Evolutionary conservation across 2,113 vertebrate genomes (phyloP).

Genomic region (Nasalis larvatus): DNA sequence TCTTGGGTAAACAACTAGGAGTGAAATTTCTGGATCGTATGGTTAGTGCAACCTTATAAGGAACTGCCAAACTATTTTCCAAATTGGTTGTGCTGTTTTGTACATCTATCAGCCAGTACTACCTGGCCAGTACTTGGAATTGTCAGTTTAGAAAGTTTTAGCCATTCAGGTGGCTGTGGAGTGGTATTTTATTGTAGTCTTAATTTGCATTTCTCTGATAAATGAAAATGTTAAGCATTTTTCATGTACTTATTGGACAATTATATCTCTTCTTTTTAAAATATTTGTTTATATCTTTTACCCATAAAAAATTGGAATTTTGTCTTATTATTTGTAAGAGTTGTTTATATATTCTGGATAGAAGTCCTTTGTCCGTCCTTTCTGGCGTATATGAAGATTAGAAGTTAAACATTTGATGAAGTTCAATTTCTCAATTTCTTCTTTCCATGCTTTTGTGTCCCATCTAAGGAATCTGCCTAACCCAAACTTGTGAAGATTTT

Average conservation of each 20-base stretch:
- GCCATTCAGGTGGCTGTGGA: not conserved
- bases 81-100: not conserved
- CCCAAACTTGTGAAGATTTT: not conserved
- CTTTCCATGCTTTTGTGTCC: not conserved
- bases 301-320: not conserved
- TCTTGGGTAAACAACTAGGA: not conserved
- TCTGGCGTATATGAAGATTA: not conserved
- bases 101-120: not conserved
- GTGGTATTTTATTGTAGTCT: not conserved
- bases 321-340: not conserved
- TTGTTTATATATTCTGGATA: not conserved
- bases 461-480: not conserved
- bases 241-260: not conserved
- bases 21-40: not conserved
- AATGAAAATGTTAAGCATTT: not conserved
- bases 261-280: not conserved
- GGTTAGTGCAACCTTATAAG: not conserved
- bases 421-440: not conserved
- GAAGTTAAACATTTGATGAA: not conserved
- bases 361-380: not conserved
- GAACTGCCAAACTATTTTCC: not conserved
- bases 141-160: not conserved
- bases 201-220: not conserved
- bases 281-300: not conserved
- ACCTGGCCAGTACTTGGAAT: not conserved